Conservation (phyloP, 2,113 vertebrate genomes). For the Cynocephalus volans region DNA sequence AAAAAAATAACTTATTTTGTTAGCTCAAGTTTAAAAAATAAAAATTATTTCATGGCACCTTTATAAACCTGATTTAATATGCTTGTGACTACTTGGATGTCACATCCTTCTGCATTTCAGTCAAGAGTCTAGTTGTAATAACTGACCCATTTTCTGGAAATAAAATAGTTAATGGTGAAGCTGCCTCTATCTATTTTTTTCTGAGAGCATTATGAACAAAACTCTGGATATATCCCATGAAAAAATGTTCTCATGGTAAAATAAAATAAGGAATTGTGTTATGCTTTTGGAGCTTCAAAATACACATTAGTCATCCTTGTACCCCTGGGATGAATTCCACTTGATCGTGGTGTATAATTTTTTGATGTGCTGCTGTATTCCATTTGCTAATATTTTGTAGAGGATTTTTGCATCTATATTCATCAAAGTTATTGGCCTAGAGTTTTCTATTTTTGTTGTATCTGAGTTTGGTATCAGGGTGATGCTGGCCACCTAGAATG, state of each 20-base stretch:
- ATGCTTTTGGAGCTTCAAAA: background rate
- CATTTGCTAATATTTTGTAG: too few relatives aligned
- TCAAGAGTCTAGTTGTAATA: background rate
- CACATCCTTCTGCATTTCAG: background rate
- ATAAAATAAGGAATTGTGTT: constrained; percentile 45
- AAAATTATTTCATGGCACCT: constrained; percentile 56
- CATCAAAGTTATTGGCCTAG: too few relatives aligned
- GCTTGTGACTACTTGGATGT: background rate
- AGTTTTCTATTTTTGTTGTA: too few relatives aligned
- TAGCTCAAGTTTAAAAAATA: constrained; percentile 61
- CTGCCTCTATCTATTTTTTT: background rate
- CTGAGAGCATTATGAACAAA: background rate
- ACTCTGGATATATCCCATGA: background rate
- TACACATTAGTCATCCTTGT: background rate
- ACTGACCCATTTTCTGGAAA: constrained; percentile 38
- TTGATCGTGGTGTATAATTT: too few relatives aligned
- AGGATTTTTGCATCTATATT: too few relatives aligned
- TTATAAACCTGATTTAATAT: constrained; percentile 48
- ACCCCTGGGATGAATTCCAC: too few relatives aligned
- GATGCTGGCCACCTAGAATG: too few relatives aligned
- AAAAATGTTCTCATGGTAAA: constrained; percentile 9
- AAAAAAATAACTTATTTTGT: background rate
- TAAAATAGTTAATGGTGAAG: constrained; percentile 58
- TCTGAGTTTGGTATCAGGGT: too few relatives aligned
- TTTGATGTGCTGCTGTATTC: too few relatives aligned